Evolutionary conservation across 2,797 vertebrate species (phyloP), one percentile per base, ranked within the genome.

Genomic region (Poecilia velifera): DNA sequence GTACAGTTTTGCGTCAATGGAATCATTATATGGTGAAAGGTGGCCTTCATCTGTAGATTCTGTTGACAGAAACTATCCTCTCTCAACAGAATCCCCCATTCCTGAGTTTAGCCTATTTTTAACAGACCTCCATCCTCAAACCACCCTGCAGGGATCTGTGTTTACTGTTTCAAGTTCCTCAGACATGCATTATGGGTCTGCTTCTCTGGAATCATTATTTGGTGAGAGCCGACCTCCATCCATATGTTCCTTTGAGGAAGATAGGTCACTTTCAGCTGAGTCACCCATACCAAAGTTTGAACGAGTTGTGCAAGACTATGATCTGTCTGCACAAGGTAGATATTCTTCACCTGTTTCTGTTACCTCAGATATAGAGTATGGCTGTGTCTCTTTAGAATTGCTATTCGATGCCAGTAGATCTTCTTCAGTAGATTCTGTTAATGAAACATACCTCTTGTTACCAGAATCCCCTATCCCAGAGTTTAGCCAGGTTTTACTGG

Each of bases 61-160:
- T 43, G 1, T 55, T 6, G 43, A 80, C 51, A 73, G 84, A 87
- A 81, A 88, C n/a, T 81, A 41, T 14, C 45, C 51, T 18, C 76
- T 92, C 45, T 87, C 86, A 6, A 80, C 87, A 59, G 92, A 94
- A 45, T 94, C 91, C 43, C 91, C 93, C 2, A 45, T 93, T 53
- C 91, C 92, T 76, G 82, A 86, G 18, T 90, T 92, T 87, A 49
- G 25, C 55, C 78, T 81, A 46, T 68, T 76, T 79, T 71, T 85
- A 13, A 34, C 62, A 80, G 84, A 90, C 59, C 72, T 25, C 31
- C 34, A 72, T 25, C 36, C 49, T 49, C 47, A 43, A 59, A 39
- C 72, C 25, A 73, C 73, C 39, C 25, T 73, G 28, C 83, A 78
- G 75, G 82, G 47, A 31, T 80, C 77, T 36, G 81, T 71, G 0